Conservation (phyloP, 2,113 vertebrate genomes). For the Aix galericulata region DNA sequence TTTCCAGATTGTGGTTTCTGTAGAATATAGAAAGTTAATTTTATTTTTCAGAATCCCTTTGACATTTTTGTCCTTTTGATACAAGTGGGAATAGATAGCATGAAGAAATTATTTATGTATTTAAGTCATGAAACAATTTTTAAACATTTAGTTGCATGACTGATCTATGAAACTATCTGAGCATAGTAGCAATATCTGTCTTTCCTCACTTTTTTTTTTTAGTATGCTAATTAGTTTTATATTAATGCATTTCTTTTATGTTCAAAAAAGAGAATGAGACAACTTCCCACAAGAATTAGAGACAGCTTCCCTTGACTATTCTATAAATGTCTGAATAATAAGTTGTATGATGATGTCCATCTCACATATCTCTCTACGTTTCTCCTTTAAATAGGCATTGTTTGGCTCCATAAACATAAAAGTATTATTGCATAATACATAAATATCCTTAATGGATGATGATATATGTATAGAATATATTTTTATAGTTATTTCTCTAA, state of each 20-base stretch:
- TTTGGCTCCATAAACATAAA: not conserved
- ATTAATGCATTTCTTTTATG: not conserved
- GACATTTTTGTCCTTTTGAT: not conserved
- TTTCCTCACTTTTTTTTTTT: not conserved
- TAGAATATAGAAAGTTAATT: not conserved
- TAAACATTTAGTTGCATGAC: not conserved
- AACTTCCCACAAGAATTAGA: not conserved
- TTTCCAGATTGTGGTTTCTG: not conserved
- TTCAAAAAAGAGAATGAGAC: not conserved
- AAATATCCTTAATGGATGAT: not conserved
- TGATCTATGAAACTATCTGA: not conserved
- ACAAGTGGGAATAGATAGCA: not conserved
- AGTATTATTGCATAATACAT: not conserved
- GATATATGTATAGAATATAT: not conserved
- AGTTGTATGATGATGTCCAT: not conserved
- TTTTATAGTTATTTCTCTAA: not conserved
- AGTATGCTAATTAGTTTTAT: not conserved
- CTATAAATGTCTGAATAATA: not conserved
- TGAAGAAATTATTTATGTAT: not conserved
- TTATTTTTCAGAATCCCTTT: not conserved
- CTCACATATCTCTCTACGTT: not conserved
- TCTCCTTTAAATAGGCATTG: not conserved
- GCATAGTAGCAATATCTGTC: not conserved
- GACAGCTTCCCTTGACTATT: not conserved
- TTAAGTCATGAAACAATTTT: not conserved